Conservation (phyloP, 1,140 invertebrate genomes). For the Drosophila triauraria region DNA sequence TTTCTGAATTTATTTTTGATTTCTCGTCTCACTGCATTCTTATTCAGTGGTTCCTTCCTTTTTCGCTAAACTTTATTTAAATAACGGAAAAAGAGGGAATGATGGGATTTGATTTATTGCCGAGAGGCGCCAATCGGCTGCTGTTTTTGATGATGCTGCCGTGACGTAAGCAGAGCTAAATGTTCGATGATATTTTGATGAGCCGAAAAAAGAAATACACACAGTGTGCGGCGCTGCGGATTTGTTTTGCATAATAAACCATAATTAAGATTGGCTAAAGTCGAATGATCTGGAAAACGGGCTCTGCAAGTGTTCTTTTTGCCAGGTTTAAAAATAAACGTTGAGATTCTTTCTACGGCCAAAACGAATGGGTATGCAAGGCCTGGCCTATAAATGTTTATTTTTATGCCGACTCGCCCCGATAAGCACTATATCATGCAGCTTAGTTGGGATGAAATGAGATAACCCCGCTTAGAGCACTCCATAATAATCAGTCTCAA, state of each 20-base stretch:
- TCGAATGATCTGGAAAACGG: conserved; percentile 46
- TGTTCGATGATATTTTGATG: conserved; percentile 31
- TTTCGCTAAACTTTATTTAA: conserved; percentile 31
- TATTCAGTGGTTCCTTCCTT: conserved; percentile 2
- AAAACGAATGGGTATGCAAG: conserved; percentile 13
- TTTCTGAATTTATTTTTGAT: conserved; percentile 3
- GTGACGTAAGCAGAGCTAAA: conserved; percentile 34
- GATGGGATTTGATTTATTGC: conserved; percentile 48
- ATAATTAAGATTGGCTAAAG: conserved; percentile 30
- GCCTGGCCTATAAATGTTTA: conserved; percentile 11
- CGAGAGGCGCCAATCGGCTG: conserved; percentile 48
- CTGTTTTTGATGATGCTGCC: conserved; percentile 20
- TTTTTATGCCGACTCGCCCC: conserved; percentile 4
- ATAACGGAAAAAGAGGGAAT: conserved; percentile 33
- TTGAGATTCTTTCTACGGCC: conserved; percentile 1
- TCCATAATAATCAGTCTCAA: conserved; percentile 28
- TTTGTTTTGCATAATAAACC: conserved; percentile 56
- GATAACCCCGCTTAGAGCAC: conserved; percentile 28
- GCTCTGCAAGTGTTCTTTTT: conserved; percentile 38
- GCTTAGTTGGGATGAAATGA: conserved; percentile 3
- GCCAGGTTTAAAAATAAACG: conserved; percentile 32
- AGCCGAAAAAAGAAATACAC: neutral
- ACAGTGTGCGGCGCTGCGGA: conserved; percentile 1
- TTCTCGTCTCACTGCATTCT: conserved; percentile 1
- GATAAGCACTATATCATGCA: conserved; percentile 9